Evolutionary conservation across 2,113 vertebrate species (phyloP).

Genomic region (Columba livia): DNA sequence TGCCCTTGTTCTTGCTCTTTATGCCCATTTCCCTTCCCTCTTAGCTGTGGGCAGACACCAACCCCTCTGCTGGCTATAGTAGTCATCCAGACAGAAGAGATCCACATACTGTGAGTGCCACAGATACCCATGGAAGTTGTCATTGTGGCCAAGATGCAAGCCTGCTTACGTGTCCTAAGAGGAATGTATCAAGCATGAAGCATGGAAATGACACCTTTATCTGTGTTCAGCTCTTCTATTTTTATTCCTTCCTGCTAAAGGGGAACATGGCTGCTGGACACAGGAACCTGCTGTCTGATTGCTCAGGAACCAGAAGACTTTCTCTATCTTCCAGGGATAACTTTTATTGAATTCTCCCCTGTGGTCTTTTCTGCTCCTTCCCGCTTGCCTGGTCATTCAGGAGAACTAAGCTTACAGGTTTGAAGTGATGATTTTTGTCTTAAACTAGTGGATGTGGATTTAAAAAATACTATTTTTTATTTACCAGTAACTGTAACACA

Average conservation of each 20-base stretch:
- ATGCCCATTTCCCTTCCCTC: background rate
- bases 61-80: background rate
- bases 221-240: background rate
- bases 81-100: background rate
- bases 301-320: background rate
- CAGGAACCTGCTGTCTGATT: background rate
- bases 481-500: background rate
- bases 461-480: background rate
- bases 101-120: background rate
- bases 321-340: background rate
- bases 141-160: background rate
- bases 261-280: background rate
- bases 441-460: background rate
- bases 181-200: background rate
- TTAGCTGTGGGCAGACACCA: background rate
- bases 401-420: background rate
- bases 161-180: background rate
- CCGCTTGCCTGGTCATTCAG: background rate
- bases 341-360: background rate
- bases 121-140: background rate
- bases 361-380: background rate
- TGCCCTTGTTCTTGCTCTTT: fast-evolving
- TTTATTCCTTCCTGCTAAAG: background rate
- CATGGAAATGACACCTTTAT: background rate
- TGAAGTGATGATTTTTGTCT: background rate